Percentiles rank a stretch among this genome's conserved stretches.
phyloP scores from a whole-genome alignment of 2,113 vertebrate species.

The Pampusana beccarii region DNA sequence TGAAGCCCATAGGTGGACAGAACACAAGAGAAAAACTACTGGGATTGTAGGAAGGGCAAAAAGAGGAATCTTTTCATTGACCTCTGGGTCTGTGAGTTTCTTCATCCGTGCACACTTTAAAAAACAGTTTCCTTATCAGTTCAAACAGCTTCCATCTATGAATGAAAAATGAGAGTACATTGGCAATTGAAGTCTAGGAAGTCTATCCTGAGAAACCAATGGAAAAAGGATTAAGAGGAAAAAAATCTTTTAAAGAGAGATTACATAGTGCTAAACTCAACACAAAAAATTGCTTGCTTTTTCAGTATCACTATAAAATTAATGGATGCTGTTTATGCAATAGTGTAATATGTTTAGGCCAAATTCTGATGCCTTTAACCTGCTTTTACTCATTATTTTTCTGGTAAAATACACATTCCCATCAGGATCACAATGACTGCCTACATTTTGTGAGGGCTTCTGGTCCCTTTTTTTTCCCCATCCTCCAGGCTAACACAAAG shows the following conservation, averaged over 20 bases:
- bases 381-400: not conserved
- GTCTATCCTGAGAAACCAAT: not conserved
- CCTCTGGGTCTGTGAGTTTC: not conserved
- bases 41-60: not conserved
- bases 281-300: not conserved
- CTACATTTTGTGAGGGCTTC: not conserved
- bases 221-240: not conserved
- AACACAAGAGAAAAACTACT: not conserved
- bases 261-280: not conserved
- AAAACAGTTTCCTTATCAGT: not conserved
- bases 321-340: not conserved
- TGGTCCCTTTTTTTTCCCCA: not conserved
- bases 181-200: not conserved
- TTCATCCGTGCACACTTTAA: not conserved
- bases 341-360: not conserved
- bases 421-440: not conserved
- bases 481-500: too few relatives aligned
- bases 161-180: not conserved
- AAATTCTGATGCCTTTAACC: not conserved
- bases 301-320: not conserved
- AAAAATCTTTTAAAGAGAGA: not conserved
- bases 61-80: not conserved
- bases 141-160: not conserved
- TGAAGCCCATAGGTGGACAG: not conserved
- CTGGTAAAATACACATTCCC: not conserved